phyloP scores from a whole-genome alignment of 2,888 invertebrate species.

The Pseudococcus jackbeardsleyi region DNA sequence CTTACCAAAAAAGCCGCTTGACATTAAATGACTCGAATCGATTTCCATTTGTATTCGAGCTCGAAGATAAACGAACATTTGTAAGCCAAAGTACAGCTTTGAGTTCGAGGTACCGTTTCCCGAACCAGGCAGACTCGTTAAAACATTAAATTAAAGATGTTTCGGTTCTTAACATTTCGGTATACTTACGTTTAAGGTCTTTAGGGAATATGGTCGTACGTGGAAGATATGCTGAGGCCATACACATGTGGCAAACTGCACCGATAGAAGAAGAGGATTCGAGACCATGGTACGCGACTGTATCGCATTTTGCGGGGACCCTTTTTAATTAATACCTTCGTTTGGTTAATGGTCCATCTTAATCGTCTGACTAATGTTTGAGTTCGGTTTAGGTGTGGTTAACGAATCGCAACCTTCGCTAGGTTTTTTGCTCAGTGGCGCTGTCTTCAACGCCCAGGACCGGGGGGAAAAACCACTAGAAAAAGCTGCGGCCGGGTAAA shows the following conservation, averaged over 20 bases:
- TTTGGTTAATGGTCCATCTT: constrained; percentile 37
- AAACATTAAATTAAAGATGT: too few species aligned
- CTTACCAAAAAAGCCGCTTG: constrained; percentile 5
- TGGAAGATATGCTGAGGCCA: too few species aligned
- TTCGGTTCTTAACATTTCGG: too few species aligned
- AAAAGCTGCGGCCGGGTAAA: constrained; percentile 18
- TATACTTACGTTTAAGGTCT: too few species aligned
- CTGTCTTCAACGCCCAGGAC: background rate
- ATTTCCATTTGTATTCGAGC: constrained; percentile 53
- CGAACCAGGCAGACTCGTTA: too few species aligned
- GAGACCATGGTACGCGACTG: background rate
- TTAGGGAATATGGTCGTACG: too few species aligned
- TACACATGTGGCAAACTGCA: too few species aligned
- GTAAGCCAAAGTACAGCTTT: background rate
- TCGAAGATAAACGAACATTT: constrained; percentile 50
- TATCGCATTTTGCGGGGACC: background rate
- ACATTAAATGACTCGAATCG: constrained; percentile 60
- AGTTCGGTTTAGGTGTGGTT: constrained; percentile 44
- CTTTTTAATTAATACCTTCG: constrained; percentile 42
- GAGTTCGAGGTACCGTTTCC: background rate
- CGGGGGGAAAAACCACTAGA: background rate
- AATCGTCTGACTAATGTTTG: constrained; percentile 41
- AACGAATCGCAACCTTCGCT: constrained; percentile 13
- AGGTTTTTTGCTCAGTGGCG: background rate
- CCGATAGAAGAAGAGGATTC: too few species aligned